phyloP scores from a whole-genome alignment of 2,888 invertebrate genomes.

The Cryptophagus acutangulus region DNA sequence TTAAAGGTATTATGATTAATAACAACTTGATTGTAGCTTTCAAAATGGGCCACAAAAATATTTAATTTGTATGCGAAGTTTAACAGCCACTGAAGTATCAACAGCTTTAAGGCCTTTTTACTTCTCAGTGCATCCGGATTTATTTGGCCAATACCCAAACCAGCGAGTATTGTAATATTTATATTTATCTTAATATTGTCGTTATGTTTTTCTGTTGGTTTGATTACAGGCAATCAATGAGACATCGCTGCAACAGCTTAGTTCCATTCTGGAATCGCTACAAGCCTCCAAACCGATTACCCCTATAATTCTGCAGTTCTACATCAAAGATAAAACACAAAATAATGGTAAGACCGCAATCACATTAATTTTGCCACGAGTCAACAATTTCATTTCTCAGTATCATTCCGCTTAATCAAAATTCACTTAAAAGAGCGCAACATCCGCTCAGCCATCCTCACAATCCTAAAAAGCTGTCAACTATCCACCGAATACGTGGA shows the following conservation, averaged over 20 bases:
- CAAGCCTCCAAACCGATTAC: constrained; percentile 59
- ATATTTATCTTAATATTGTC: constrained; percentile 3
- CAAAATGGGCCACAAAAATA: too few relatives aligned
- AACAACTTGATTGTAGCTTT: too few relatives aligned
- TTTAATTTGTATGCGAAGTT: constrained; percentile 59
- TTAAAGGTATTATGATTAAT: too few relatives aligned
- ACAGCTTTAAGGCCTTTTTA: constrained; percentile 90
- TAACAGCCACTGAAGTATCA: constrained; percentile 77
- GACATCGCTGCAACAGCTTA: constrained; percentile 80
- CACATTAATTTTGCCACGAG: background rate
- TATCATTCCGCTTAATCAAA: constrained; percentile 67
- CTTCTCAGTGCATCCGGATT: constrained; percentile 92
- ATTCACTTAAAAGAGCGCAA: constrained; percentile 65
- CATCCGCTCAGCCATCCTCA: constrained; percentile 68
- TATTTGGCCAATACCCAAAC: constrained; percentile 86
- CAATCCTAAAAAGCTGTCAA: constrained; percentile 74
- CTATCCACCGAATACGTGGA: constrained; percentile 84
- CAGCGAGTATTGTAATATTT: constrained; percentile 61
- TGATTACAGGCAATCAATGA: constrained; percentile 73
- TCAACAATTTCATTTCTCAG: constrained; percentile 44
- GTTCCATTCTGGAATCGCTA: constrained; percentile 76
- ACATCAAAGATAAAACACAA: constrained; percentile 59
- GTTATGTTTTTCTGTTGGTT: constrained; percentile 8
- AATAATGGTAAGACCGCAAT: constrained; percentile 24
- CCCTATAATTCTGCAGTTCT: constrained; percentile 71